Base-by-base conservation (phyloP, 2,888 invertebrate species). In the Resseliella maxima region DNA sequence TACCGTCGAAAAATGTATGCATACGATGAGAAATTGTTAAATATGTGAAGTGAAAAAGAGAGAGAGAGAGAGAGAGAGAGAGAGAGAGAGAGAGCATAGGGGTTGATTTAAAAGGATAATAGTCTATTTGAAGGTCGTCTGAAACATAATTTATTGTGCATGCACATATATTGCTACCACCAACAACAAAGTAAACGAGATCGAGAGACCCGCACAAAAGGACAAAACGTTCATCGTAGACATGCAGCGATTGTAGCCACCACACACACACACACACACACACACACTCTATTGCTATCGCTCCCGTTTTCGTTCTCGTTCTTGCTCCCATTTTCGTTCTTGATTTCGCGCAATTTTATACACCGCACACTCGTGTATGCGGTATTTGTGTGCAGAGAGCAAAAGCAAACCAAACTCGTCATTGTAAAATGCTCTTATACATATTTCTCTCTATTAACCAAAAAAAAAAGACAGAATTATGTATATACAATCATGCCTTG, bases 101-200 rank as follows among this genome's bases (percentile, higher is more conserved):
- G 86, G 86, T 59, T 59, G 54, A 86, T 54, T 86, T 86, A 36
- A 85, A 86, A 64, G 86, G 86, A 64, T 86, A 85, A 86, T 86
- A 83, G 59, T 59, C 41, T 38, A 38, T 86, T 86, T 54, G 86
- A 86, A 86, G 86, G 86, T 86, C 86, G 86, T 86, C 86, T 86
- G 86, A 86, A 86, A 54, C 45, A 86, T 86, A 54, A 86, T 86
- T 86, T 86, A 86, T 86, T 86, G 54, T 59, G 85, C 85, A 85
- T 85, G 38, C 41, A 85, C 41, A 85, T 15, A 85, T 24, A 59
- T 59, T 85, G 38, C 41, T n/a, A 41, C 41, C n/a, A 85, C n/a
- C 41, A 85, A 41, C 10, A 15, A 24, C 59, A 24, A 41, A 41
- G 59, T 24, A 24, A 72, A 12, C 27, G 31, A 72, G 72, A 72